Conservation (phyloP, 2,797 vertebrate species). For the Chelon labrosus region DNA sequence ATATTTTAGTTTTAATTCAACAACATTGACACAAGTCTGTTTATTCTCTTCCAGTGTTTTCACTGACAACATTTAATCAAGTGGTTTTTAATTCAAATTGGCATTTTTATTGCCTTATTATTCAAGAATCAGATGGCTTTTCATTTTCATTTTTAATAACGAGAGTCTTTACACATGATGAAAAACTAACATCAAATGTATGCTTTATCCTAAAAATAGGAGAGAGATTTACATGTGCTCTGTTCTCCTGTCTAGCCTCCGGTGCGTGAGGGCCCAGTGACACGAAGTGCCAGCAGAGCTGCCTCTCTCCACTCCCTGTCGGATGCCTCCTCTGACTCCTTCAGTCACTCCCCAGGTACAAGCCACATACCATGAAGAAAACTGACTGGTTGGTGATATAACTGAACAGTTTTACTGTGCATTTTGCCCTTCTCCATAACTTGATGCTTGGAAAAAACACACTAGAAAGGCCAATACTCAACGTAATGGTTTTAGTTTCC, state of each 20-base stretch:
- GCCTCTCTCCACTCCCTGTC: constrained; percentile 88
- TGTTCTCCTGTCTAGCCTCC: constrained; percentile 89
- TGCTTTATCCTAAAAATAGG: too few relatives aligned
- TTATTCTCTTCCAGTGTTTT: too few relatives aligned
- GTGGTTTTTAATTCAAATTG: too few relatives aligned
- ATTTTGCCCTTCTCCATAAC: too few relatives aligned
- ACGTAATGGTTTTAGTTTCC: neutral
- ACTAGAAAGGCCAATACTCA: neutral
- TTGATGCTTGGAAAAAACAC: neutral
- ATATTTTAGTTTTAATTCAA: neutral
- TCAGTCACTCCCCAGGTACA: constrained; percentile 90
- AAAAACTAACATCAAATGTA: too few relatives aligned
- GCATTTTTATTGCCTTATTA: too few relatives aligned
- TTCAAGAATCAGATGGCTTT: neutral
- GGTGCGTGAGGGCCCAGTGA: constrained; percentile 77
- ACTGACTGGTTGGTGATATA: neutral
- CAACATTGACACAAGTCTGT: neutral
- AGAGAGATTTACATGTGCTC: neutral
- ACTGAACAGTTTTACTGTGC: too few relatives aligned
- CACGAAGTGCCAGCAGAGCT: constrained; percentile 77
- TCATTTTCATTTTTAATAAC: neutral
- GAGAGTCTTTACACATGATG: neutral
- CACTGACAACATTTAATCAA: too few relatives aligned
- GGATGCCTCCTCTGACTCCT: constrained; percentile 88
- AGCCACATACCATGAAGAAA: neutral